Evolutionary conservation across 1,140 invertebrate species (phyloP), one percentile per base, ranked within the genome.

Genomic region (Myzus persicae): DNA sequence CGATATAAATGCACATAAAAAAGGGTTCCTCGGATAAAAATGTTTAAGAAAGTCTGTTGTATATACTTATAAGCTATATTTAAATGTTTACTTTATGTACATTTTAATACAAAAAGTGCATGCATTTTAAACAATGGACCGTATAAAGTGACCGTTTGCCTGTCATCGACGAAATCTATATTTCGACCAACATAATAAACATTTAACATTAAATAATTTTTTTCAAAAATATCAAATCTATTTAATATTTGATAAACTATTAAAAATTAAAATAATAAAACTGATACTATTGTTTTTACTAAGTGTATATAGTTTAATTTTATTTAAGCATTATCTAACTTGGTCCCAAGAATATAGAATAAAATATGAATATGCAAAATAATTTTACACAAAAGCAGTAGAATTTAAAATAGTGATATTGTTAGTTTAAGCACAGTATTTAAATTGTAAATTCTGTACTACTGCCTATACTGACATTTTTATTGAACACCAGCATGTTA

Each of bases 401-500:
- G 4, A 76, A 20, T n/a, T 76, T 76, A 76, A 76, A 76, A 76
- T 18, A 76, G n/a, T 76, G n/a, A n/a, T n/a, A 76, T 76, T 76
- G n/a, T 76, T 76, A 76, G 14, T 76, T 76, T n/a, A 76, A 76
- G 31, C 14, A n/a, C 59, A 76, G 59, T 36, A 76, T n/a, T 76
- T n/a, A 76, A 76, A n/a, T 76, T n/a, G 18, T 76, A 76, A 76
- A 76, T 76, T 76, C 14, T 76, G 4, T 76, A 76, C n/a, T n/a
- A 76, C n/a, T n/a, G n/a, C n/a, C n/a, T n/a, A n/a, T n/a, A n/a
- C n/a, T 76, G 82, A 42, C 40, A 84, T 9, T 88, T 51, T 88
- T 51, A 48, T 51, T 88, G n/a, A 51, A 88, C 87, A 48, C 87
- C 31, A 36, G 38, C 31, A 22, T 38, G 26, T 44, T 87, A 88